Evolutionary conservation across 2,113 vertebrate species (phyloP).

Genomic region (Cheilinus undulatus): DNA sequence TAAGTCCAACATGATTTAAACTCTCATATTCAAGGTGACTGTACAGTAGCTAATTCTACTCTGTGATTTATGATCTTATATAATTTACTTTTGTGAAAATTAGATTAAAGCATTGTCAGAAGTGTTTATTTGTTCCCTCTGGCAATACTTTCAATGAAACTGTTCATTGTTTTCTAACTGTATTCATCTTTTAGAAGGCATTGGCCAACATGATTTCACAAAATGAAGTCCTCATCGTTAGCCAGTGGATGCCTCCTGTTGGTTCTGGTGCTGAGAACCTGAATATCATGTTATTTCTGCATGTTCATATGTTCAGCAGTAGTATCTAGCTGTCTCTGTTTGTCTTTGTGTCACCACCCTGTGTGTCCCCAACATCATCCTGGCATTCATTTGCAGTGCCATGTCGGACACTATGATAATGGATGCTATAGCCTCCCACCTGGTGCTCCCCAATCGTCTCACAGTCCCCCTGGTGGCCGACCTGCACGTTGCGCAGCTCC

Average conservation of each 20-base stretch:
- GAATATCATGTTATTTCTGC: slow-evolving; percentile 52
- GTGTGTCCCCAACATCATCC: slow-evolving; percentile 55
- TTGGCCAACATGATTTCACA: slow-evolving; percentile 36
- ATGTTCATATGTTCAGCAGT: slow-evolving; percentile 44
- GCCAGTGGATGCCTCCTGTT: slow-evolving; percentile 19
- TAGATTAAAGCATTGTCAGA: slow-evolving; percentile 56
- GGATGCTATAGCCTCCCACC: slow-evolving; percentile 92
- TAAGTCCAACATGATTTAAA: background rate
- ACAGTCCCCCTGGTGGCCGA: slow-evolving; percentile 90
- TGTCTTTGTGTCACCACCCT: slow-evolving; percentile 60
- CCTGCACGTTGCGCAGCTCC: slow-evolving; percentile 91
- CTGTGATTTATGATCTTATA: slow-evolving; percentile 10
- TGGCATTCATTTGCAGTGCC: slow-evolving; percentile 83
- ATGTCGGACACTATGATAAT: slow-evolving; percentile 95
- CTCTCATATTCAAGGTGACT: slow-evolving; percentile 10
- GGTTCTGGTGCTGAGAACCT: slow-evolving; percentile 20
- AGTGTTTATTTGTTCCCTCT: slow-evolving; percentile 20
- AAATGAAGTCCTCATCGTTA: slow-evolving; percentile 19
- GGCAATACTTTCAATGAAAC: slow-evolving; percentile 48
- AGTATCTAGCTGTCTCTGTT: slow-evolving; percentile 38
- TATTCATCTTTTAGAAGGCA: slow-evolving; percentile 26
- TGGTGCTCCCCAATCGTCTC: slow-evolving; percentile 94
- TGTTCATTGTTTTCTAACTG: slow-evolving; percentile 33
- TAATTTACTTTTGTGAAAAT: slow-evolving; percentile 18
- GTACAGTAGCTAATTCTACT: slow-evolving; percentile 32